Base-by-base conservation (phyloP, 2,797 vertebrate species). In the Lepilemur septentrionalis region DNA sequence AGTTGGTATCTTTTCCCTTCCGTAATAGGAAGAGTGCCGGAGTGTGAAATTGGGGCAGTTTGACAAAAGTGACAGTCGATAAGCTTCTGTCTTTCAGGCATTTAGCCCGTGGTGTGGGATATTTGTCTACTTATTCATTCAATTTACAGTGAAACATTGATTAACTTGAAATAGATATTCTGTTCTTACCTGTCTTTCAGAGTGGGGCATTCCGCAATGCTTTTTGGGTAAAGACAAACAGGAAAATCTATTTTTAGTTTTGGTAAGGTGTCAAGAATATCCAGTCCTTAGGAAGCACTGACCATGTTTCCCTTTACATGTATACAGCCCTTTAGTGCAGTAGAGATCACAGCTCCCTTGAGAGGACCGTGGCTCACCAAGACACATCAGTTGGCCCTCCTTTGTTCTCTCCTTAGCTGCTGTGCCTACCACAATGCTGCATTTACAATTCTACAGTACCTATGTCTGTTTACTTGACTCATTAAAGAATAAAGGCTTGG, bases 21-120 rank as follows among this genome's bases (percentile, higher is more conserved):
- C 83, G 76, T 97, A 97, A 97, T 88, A 76, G 91, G 88, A 97
- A 78, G 79, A 63, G 70, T 97, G 76, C 86, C 94, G 91, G 94
- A 96, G 79, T 97, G 88, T 98, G 93, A 98, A 98, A 98, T 69
- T 97, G 84, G 59, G 97, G 80, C 93, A 93, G 91, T 98, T 97
- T 96, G 93, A 92, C 91, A 95, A 46, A 96, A 67, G 78, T 85
- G 91, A 93, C 83, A 93, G 69, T 86, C 38, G 55, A 97, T 97
- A 98, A 97, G 76, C 83, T 96, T 73, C 85, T 98, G 93, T 97
- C 57, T 97, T 98, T 94, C 69, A 90, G 50, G 92, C 83, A 94
- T n/a, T 97, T 55, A 93, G 76, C 22, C 30, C 38, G 97, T 96
- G 52, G n/a, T 82, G 52, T 85, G 80, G 92, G 95, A 88, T 94